A percentile compares a stretch with the other conserved stretches of the same genome.
Conservation (phyloP, 2,888 invertebrate species). For the Drosophila colorata region DNA sequence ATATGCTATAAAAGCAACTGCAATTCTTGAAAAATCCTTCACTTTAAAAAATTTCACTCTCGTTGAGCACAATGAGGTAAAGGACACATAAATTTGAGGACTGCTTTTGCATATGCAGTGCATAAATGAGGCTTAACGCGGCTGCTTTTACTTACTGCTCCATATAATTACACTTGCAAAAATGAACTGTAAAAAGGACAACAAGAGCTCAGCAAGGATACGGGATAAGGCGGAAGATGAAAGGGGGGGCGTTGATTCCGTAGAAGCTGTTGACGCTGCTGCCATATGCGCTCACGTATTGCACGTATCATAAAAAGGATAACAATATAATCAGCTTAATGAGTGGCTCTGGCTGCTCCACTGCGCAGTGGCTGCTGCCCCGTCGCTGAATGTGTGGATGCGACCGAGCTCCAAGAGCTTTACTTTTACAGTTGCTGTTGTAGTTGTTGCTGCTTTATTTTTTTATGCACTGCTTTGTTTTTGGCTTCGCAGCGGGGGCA, state of each 20-base stretch:
- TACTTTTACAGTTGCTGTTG: conserved; percentile 59
- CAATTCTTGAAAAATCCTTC: background rate
- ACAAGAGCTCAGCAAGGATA: conserved; percentile 22
- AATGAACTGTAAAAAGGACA: conserved; percentile 60
- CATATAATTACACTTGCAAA: conserved; percentile 74
- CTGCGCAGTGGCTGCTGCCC: conserved; percentile 28
- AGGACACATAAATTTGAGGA: conserved; percentile 49
- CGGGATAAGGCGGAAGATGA: background rate
- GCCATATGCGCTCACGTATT: conserved; percentile 76
- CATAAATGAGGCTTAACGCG: conserved; percentile 57
- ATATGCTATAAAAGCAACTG: background rate
- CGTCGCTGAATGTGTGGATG: conserved; percentile 46
- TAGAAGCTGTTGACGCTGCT: conserved; percentile 55
- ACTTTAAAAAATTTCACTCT: conserved; percentile 4
- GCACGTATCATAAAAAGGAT: conserved; percentile 83
- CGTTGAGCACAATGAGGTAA: conserved; percentile 11
- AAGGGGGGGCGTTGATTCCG: conserved; percentile 7
- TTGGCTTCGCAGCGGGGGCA: conserved; percentile 39
- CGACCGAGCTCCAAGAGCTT: conserved; percentile 67
- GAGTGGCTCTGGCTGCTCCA: conserved; percentile 75
- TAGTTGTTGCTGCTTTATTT: conserved; percentile 38
- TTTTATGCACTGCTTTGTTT: conserved; percentile 73
- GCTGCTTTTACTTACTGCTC: conserved; percentile 52
- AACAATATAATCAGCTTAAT: conserved; percentile 84
- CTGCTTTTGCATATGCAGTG: conserved; percentile 44